Evolutionary conservation across 2,113 vertebrate species (phyloP), one percentile per base, ranked within the genome.

Genomic region (Capreolus pygargus): DNA sequence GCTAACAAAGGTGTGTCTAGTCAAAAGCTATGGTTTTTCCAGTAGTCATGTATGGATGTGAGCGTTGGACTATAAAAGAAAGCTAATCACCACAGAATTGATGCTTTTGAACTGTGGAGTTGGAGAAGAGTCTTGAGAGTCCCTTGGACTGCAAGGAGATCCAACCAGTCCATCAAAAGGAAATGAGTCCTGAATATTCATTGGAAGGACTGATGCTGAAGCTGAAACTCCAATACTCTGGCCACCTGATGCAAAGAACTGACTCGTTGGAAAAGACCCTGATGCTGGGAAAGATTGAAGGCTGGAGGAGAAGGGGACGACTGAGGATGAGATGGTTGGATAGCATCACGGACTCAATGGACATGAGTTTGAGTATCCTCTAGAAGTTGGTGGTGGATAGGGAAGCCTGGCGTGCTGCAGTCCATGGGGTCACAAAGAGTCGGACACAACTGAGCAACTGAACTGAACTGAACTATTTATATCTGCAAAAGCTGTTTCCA

Each of bases 401-500:
- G 61, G 33, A 67, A 9, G 33, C 8, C 64, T 19, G 33, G 64
- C 0, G 16, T 67, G 33, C 64, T 67, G 33, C 33, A 67, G 8
- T 67, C 33, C 64, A 67, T 4, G 0, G 33, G 16, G 64, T 67
- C 8, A 10, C 64, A n/a, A 64, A 64, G 64, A 67, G 64, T 67
- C 0, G 0, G 64, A n/a, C 16, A 67, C 1, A 0, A 67, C 16
- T 67, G 16, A 67, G 33, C 8, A 10, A 67, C 33, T 67, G 8
- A 67, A 67, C 33, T 67, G 64, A n/a, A 67, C 16, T 64, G 30
- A 67, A 67, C 61, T n/a, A 64, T 67, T 19, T n/a, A 67, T 8
- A 17, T 36, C 64, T 67, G 64, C 17, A 67, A 67, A 67, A 67
- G 33, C 64, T 67, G 33, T 4, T 67, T 36, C 64, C 64, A 67